A percentile compares a stretch with the other conserved stretches of the same genome.
Conservation (phyloP, 2,888 invertebrate genomes). For the Philaethria dido region DNA sequence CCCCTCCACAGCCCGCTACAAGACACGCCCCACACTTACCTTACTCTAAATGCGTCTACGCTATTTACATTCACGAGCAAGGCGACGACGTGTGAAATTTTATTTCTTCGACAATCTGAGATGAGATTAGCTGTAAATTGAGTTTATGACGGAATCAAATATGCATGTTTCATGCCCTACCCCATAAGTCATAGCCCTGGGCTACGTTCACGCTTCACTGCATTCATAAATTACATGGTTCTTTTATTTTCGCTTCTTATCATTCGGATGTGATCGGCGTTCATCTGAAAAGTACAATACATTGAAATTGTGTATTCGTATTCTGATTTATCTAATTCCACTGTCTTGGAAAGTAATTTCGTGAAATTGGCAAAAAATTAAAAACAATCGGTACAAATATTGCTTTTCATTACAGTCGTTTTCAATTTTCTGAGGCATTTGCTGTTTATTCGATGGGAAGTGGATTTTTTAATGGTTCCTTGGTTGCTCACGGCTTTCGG, state of each 20-base stretch:
- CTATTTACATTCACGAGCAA: constrained; percentile 75
- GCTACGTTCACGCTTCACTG: constrained; percentile 67
- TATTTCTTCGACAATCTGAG: constrained; percentile 82
- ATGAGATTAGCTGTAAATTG: constrained; percentile 83
- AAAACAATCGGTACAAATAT: constrained; percentile 48
- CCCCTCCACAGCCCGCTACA: constrained; percentile 46
- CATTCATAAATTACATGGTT: constrained; percentile 44
- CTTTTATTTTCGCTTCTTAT: constrained; percentile 64
- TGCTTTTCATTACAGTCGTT: constrained; percentile 48
- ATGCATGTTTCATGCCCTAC: constrained; percentile 59
- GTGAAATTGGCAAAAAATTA: constrained; percentile 25
- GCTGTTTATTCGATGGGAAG: constrained; percentile 32
- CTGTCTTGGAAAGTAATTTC: neutral
- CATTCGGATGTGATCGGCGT: constrained; percentile 62
- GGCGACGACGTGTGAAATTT: constrained; percentile 79
- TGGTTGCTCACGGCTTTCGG: constrained; percentile 26
- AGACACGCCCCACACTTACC: constrained; percentile 33
- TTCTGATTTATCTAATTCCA: neutral
- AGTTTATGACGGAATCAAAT: constrained; percentile 81
- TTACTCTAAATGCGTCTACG: constrained; percentile 44
- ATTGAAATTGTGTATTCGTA: neutral
- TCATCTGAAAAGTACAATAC: constrained; percentile 50
- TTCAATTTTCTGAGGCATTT: constrained; percentile 37
- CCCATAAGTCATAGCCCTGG: constrained; percentile 31
- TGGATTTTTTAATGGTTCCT: constrained; percentile 28